These are phyloP conservation scores for Rhagonycha fulva DNA, from an alignment of 2,888 invertebrate genomes.

Conservation along the genomic window DNA sequence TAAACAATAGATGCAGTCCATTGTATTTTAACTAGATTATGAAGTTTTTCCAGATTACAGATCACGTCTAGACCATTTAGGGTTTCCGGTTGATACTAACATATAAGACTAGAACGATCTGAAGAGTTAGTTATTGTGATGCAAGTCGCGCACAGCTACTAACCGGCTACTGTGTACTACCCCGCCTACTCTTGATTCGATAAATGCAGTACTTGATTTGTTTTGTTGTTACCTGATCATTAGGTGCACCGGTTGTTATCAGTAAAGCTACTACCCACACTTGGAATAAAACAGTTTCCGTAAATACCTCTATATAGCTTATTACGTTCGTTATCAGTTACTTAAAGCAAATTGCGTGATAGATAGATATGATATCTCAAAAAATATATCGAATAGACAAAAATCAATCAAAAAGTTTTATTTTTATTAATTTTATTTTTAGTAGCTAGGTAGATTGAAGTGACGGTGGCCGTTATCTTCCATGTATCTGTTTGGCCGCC, in stretches of 20 bases:
- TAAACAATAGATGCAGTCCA: constrained; percentile 46
- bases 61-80: constrained; percentile 56
- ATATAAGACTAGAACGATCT: constrained; percentile 33
- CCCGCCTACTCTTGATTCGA: constrained; percentile 53
- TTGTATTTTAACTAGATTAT: constrained; percentile 52
- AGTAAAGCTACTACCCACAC: constrained; percentile 33
- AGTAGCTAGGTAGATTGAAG: constrained; percentile 33
- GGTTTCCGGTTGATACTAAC: constrained; percentile 49
- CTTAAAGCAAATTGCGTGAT: neutral
- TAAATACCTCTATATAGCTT: neutral
- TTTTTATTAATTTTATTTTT: neutral
- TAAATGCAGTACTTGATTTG: constrained; percentile 52
- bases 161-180: constrained; percentile 43
- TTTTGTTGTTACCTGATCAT: constrained; percentile 46
- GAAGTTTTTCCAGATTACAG: constrained; percentile 51
- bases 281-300: neutral
- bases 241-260: constrained; percentile 44
- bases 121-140: constrained; percentile 46
- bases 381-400: neutral
- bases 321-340: neutral
- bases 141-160: constrained; percentile 49
- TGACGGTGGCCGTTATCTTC: constrained; percentile 42
- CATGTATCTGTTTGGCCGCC: constrained; percentile 43
- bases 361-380: too few relatives aligned
- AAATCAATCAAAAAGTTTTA: neutral